These are phyloP conservation scores for Sebastes minor DNA, from an alignment of 2,797 vertebrate genomes.

Conservation along the genomic window DNA sequence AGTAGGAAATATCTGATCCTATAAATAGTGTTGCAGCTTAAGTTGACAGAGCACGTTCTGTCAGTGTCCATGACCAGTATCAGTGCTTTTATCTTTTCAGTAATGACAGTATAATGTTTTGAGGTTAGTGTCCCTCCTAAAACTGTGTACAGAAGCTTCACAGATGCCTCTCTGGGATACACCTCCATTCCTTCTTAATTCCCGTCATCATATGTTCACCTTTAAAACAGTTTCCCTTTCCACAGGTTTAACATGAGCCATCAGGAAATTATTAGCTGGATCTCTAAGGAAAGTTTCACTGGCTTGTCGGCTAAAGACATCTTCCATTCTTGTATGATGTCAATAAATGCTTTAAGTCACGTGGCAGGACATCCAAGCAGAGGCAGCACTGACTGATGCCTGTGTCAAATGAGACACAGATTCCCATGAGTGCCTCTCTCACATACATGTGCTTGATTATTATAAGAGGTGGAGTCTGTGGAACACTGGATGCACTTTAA, in stretches of 20 bases:
- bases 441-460: constrained; percentile 1
- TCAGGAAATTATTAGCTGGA: not conserved
- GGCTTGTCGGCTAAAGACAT: not conserved
- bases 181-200: not conserved
- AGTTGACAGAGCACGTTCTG: not conserved
- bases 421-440: constrained; percentile 27
- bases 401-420: constrained; percentile 14
- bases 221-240: not conserved
- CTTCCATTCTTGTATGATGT: not conserved
- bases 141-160: not conserved
- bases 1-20: not conserved
- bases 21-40: not conserved
- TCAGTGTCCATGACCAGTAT: not conserved
- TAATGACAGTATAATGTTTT: not conserved
- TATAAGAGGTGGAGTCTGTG: constrained; percentile 12
- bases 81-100: not conserved
- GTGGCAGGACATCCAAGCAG: not conserved
- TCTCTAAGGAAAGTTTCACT: not conserved
- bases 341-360: constrained; percentile 9
- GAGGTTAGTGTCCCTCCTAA: not conserved
- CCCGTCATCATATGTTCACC: not conserved
- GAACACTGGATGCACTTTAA: constrained; percentile 71
- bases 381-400: constrained; percentile 20
- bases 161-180: not conserved
- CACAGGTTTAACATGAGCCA: not conserved